Base-by-base conservation (phyloP, 2,888 invertebrate genomes). In the Trichacis sp. region DNA sequence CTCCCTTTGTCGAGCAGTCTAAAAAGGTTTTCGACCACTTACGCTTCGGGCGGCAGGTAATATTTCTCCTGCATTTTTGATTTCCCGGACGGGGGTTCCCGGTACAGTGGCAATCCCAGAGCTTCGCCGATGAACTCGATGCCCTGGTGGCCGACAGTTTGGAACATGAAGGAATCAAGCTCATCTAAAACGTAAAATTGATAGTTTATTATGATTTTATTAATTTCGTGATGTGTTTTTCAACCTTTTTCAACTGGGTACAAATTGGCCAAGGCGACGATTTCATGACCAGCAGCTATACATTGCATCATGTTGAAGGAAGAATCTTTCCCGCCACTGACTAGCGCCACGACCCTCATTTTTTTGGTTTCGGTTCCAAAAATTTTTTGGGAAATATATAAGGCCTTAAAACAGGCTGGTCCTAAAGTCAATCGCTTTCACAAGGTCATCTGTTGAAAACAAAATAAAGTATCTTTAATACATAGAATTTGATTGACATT, bases 261-360 rank as follows among this genome's bases (percentile, higher is more conserved):
- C 76, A 99, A 89, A 88, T 99, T 98, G 73, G 97, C 98, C 81
- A 99, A 87, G 36, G 97, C 98, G 56, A 98, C 95, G 76, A 99
- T 93, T 76, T 92, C 89, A 86, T 99, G 98, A 51, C 98, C 98
- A 82, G 96, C 95, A 74, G 93, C 93, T 72, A 96, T 91, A 87
- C 97, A 98, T 88, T 97, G 95, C 93, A 98, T 93, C 93, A 99
- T 94, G 85, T 98, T 98, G 87, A 94, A 99, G 87, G 96, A 97
- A 87, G 98, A 98, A 87, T 99, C 99, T 87, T 99, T 99, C 75
- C 99, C 99, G 76, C 99, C 99, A 87, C 98, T 98, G 73, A 96
- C 90, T 85, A 96, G 88, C 68, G 94, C 68, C 45, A 68, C 68
- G 46, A 68, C 68, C 58, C 68, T 64, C 67, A 68, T 66, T 11